Evolutionary conservation across 2,888 invertebrate genomes (phyloP), one percentile per base, ranked within the genome.

Genomic region (Thalpophila matura): DNA sequence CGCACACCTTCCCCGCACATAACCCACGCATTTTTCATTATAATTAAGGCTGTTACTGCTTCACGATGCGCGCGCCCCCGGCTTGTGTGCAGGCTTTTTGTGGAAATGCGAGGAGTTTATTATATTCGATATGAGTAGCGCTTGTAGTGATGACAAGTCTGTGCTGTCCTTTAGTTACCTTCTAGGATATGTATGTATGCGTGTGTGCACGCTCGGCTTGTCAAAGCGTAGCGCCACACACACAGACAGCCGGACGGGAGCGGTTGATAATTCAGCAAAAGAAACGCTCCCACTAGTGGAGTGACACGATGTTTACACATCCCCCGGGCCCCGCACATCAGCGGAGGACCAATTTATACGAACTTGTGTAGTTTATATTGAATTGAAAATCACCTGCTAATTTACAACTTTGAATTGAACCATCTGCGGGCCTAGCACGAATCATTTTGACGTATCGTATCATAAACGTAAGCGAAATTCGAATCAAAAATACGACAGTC

Each of bases 151-250:
- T 14, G 47, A 38, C 37, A 45, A 38, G 33, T 50, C 14, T 42
- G 16, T 24, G 22, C 18, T 38, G 20, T 26, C 18, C 45, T 38
- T 40, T 33, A 55, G 26, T 12, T 22, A 29, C 31, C 18, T 40
- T n/a, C 27, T 10, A 53, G 37, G 20, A 14, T 16, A 4, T 20
- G 16, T 3, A 18, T 20, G 56, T 55, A 22, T 46, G 33, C 51
- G 29, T 42, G 43, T 16, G 26, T 29, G 26, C 42, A 65, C 70
- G 74, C 50, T 62, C 42, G 43, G 47, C 10, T 33, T 65, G 61
- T 73, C 79, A 79, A 79, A 74, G 66, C n/a, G 62, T 29, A 5
- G 31, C n/a, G n/a, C 9, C 42, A 27, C 29, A n/a, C 29, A 31
- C 3, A 16, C 50, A 24, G n/a, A 27, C 20, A 40, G 9, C 16